phyloP scores from a whole-genome alignment of 2,797 vertebrate species.

The Malurus splendens region DNA sequence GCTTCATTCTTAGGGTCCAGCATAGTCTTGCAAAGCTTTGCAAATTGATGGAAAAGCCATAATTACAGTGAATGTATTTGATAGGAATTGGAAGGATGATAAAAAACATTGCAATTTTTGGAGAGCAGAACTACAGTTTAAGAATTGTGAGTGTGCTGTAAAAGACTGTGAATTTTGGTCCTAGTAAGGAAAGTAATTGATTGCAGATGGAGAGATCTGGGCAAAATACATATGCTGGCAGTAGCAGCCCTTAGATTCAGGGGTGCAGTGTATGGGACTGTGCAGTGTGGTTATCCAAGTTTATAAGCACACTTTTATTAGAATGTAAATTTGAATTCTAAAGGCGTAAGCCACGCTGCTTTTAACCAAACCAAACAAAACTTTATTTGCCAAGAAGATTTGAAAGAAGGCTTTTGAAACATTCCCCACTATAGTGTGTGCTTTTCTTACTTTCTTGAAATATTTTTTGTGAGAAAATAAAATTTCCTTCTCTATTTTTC shows the following conservation, averaged over 20 bases:
- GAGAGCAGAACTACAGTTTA: neutral
- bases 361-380: constrained; percentile 53
- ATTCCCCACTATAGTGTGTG: neutral
- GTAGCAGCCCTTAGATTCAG: constrained; percentile 39
- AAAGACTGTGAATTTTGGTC: constrained; percentile 58
- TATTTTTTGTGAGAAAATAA: neutral
- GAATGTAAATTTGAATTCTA: constrained; percentile 51
- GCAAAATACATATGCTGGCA: constrained; percentile 47
- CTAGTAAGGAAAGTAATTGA: constrained; percentile 61
- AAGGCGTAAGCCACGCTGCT: constrained; percentile 18
- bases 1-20: neutral
- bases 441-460: constrained; percentile 20
- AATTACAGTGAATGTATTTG: constrained; percentile 17
- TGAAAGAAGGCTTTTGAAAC: constrained; percentile 29
- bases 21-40: neutral
- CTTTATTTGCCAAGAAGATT: constrained; percentile 30
- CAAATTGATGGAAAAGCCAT: neutral
- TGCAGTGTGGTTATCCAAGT: constrained; percentile 30
- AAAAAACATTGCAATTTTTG: neutral
- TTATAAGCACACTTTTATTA: constrained; percentile 54
- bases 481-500: neutral
- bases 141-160: constrained; percentile 40
- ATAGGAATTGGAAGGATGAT: neutral
- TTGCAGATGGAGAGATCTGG: constrained; percentile 59
- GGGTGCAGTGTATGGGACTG: constrained; percentile 13